These are phyloP conservation scores for Alectura lathami DNA, from an alignment of 2,113 vertebrate genomes.

Conservation along the genomic window DNA sequence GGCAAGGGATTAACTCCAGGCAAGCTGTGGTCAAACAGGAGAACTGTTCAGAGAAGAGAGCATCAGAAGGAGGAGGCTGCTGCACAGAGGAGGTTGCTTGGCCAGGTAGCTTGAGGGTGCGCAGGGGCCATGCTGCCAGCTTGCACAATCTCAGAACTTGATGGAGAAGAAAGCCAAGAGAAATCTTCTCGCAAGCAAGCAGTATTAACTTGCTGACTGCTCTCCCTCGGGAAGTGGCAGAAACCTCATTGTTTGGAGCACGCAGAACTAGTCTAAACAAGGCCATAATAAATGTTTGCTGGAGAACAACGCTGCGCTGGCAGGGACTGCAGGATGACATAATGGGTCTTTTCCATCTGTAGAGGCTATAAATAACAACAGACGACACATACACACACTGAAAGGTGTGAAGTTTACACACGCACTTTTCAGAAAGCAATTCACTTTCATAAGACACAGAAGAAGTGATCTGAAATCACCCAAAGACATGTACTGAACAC, in stretches of 20 bases:
- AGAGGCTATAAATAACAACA: slow-evolving; percentile 10
- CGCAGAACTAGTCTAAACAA: slow-evolving; percentile 35
- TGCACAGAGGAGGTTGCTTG: not conserved
- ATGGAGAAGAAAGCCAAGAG: not conserved
- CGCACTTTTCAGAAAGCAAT: not conserved
- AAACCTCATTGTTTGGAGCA: not conserved
- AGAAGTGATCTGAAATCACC: not conserved
- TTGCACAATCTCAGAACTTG: not conserved
- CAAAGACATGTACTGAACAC: not conserved
- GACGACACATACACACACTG: not conserved
- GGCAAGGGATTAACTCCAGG: not conserved
- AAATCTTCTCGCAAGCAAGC: not conserved
- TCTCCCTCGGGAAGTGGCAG: not conserved
- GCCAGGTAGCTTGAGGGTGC: not conserved
- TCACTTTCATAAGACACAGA: not conserved
- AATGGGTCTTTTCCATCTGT: slow-evolving; percentile 28
- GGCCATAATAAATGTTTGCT: slow-evolving; percentile 31
- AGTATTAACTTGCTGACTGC: not conserved
- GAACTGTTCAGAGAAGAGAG: not conserved
- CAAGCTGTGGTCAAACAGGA: not conserved
- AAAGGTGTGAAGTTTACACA: not conserved
- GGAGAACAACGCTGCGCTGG: not conserved
- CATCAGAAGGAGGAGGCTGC: not conserved
- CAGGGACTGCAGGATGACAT: not conserved
- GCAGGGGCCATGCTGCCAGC: rapidly evolving